Evolutionary conservation across 2,797 vertebrate species (phyloP).

Genomic region (Vipera latastei): DNA sequence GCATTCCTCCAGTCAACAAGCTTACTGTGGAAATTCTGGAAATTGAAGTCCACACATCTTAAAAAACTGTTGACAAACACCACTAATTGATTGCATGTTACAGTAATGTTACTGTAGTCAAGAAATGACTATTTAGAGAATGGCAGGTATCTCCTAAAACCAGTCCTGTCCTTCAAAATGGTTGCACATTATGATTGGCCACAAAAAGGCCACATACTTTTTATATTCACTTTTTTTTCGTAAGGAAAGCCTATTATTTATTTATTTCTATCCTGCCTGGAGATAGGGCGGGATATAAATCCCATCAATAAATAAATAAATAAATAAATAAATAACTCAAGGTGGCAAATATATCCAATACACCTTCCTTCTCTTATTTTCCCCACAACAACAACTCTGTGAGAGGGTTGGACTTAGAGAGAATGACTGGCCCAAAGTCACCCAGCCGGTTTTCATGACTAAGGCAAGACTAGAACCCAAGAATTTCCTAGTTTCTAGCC

Average conservation of each 20-base stretch:
- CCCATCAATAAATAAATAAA: too few species aligned
- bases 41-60: background rate
- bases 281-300: too few species aligned
- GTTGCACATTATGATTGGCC: too few species aligned
- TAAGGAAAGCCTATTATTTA: background rate
- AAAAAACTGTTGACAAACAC: background rate
- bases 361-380: background rate
- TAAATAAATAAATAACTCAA: background rate
- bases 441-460: background rate
- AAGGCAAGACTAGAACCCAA: background rate
- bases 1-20: background rate
- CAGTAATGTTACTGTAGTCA: background rate
- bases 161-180: background rate
- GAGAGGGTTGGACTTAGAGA: background rate
- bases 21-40: background rate
- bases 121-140: background rate
- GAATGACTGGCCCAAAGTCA: background rate
- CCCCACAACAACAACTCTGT: background rate
- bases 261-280: too few species aligned
- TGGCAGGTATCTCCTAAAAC: background rate
- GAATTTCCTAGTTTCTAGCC: background rate
- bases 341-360: background rate
- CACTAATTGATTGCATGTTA: background rate
- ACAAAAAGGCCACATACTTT: background rate
- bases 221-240: background rate